Conservation (phyloP, 2,797 vertebrate species). For the Tenualosa thibaudeaui region DNA sequence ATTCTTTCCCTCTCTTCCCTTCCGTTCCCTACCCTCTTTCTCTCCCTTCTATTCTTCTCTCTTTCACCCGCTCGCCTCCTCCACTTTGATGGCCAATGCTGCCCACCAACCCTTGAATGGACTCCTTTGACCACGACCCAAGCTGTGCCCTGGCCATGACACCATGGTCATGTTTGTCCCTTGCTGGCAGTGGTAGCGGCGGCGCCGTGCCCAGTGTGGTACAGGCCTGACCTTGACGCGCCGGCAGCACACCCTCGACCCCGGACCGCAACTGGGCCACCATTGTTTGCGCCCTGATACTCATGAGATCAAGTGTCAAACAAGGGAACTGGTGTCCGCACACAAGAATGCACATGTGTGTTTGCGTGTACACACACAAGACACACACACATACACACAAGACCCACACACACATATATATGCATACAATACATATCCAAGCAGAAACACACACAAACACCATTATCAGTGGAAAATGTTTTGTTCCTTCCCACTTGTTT, state of each 20-base stretch:
- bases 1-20: background rate
- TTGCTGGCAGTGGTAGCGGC: background rate
- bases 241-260: background rate
- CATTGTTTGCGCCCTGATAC: background rate
- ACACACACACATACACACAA: background rate
- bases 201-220: conserved; percentile 23
- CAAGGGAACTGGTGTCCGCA: conserved; percentile 3
- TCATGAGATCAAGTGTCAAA: conserved; percentile 21
- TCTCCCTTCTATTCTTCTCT: conserved; percentile 16
- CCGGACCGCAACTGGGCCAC: background rate
- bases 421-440: background rate
- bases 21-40: background rate
- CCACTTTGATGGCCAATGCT: conserved; percentile 48
- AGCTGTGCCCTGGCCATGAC: conserved; percentile 56
- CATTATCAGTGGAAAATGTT: conserved; percentile 20
- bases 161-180: conserved; percentile 35
- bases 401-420: background rate
- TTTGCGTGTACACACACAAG: background rate
- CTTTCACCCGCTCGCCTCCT: conserved; percentile 24
- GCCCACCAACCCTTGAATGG: conserved; percentile 52
- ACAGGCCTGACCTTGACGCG: conserved; percentile 18
- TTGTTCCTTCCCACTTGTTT: conserved; percentile 30
- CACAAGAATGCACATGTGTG: conserved; percentile 6
- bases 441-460: background rate
- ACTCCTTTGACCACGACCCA: conserved; percentile 50